Evolutionary conservation across 2,113 vertebrate species (phyloP), one percentile per base, ranked within the genome.

Genomic region (Perccottus glenii): DNA sequence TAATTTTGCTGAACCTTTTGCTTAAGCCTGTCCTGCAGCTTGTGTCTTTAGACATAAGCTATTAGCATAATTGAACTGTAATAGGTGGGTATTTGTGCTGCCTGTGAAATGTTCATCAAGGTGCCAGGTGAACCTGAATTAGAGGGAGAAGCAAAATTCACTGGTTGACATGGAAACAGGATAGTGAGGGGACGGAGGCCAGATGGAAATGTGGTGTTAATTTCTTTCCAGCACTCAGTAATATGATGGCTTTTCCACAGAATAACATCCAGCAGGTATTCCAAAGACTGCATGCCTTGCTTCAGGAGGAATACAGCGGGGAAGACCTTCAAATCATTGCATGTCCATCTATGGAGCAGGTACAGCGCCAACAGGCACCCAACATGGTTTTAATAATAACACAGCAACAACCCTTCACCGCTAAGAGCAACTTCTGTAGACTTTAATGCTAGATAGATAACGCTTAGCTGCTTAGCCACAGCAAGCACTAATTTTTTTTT

Each of bases 241-340:
- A 82, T 56, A 67, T 52, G 52, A 75, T 86, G 64, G 32, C 60
- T 72, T 78, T 61, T 64, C 57, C 59, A 69, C 85, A 99, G 97
- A 98, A 93, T 90, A 98, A 99, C 78, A 93, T 99, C 87, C 98
- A 99, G 90, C 96, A 98, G 84, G 91, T 94, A 68, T 99, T 99
- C 91, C 96, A 96, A 91, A 96, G 94, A 85, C 90, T 99, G 52
- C 96, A 97, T 7, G 70, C 91, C 57, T 81, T 97, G 75, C 89
- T 98, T 73, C 96, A 96, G 86, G 97, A 98, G 81, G 96, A 99
- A 76, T 99, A 96, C 85, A 95, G 90, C 69, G 90, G 93, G 51
- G 96, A 98, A 79, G 98, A 99, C 87, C 89, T 95, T 74, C 94
- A 96, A 81, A 96, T 99, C 82, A 95, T 99, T 56, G 96, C 94